Percentiles rank a stretch among this genome's conserved stretches.
These are phyloP conservation scores for Hemicordylus capensis DNA, from an alignment of 2,113 vertebrate species.

Conservation along the genomic window DNA sequence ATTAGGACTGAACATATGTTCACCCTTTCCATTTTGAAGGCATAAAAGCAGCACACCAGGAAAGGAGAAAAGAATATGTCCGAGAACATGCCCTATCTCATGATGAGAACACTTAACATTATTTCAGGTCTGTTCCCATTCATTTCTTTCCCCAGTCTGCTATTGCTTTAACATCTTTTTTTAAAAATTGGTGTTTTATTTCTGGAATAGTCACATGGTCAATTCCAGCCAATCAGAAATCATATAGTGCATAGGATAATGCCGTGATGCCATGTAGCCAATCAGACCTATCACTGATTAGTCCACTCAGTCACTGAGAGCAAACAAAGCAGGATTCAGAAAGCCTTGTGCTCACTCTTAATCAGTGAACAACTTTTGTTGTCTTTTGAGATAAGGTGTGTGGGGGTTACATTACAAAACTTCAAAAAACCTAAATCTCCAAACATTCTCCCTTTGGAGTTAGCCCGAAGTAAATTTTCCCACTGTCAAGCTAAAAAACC, in stretches of 20 bases:
- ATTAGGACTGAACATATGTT: background rate
- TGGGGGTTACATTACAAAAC: no score
- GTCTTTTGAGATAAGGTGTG: no score
- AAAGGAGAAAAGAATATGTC: background rate
- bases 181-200: background rate
- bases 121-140: no score
- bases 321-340: background rate
- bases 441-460: background rate
- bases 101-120: background rate
- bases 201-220: background rate
- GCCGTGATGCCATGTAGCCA: background rate
- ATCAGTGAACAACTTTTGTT: no score
- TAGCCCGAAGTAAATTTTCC: background rate
- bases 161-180: background rate
- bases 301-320: background rate
- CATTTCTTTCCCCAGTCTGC: background rate
- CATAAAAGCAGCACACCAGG: background rate
- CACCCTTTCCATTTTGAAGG: background rate
- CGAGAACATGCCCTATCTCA: background rate
- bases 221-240: background rate
- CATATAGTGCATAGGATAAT: background rate
- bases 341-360: background rate
- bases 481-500: background rate
- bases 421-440: no score
- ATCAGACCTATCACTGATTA: no score